These are phyloP conservation scores for Scomber colias DNA, from an alignment of 2,113 vertebrate genomes.

Conservation along the genomic window DNA sequence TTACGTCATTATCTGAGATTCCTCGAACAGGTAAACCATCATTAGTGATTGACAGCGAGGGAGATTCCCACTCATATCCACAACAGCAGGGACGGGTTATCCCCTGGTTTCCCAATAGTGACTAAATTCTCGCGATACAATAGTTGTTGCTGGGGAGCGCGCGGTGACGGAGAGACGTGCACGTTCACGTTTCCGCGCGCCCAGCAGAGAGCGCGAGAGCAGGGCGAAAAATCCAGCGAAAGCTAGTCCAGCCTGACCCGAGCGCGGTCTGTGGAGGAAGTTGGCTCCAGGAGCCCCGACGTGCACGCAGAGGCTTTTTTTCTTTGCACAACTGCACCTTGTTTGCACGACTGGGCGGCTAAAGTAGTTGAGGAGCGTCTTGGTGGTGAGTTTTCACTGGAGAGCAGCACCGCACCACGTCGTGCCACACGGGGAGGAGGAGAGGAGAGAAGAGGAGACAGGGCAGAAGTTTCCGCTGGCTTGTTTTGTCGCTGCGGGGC, in stretches of 20 bases:
- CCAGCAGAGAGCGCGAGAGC: slow-evolving; percentile 39
- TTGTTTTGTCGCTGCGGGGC: slow-evolving; percentile 70
- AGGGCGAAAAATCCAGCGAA: slow-evolving; percentile 60
- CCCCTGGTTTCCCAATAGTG: slow-evolving; percentile 15
- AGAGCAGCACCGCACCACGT: slow-evolving; percentile 36
- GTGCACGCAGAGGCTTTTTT: slow-evolving; percentile 47
- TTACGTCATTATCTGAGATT: neutral
- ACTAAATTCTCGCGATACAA: slow-evolving; percentile 67
- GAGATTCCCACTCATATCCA: slow-evolving; percentile 36
- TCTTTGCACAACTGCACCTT: slow-evolving; percentile 30
- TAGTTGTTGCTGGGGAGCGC: neutral
- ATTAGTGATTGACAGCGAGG: neutral
- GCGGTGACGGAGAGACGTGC: slow-evolving; percentile 52
- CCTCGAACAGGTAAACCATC: neutral
- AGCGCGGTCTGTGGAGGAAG: slow-evolving; percentile 48
- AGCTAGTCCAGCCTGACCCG: slow-evolving; percentile 49
- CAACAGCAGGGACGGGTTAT: slow-evolving; percentile 24
- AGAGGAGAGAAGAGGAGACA: slow-evolving; percentile 37
- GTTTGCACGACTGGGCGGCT: slow-evolving; percentile 36
- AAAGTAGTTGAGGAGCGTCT: slow-evolving; percentile 13
- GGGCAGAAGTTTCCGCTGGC: slow-evolving; percentile 75
- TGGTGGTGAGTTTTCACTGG: slow-evolving; percentile 17
- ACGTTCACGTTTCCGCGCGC: slow-evolving; percentile 59
- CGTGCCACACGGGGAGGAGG: slow-evolving; percentile 56
- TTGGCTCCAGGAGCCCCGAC: slow-evolving; percentile 35